Conservation (phyloP, 2,113 vertebrate species). For the Datnioides undecimradiatus region DNA sequence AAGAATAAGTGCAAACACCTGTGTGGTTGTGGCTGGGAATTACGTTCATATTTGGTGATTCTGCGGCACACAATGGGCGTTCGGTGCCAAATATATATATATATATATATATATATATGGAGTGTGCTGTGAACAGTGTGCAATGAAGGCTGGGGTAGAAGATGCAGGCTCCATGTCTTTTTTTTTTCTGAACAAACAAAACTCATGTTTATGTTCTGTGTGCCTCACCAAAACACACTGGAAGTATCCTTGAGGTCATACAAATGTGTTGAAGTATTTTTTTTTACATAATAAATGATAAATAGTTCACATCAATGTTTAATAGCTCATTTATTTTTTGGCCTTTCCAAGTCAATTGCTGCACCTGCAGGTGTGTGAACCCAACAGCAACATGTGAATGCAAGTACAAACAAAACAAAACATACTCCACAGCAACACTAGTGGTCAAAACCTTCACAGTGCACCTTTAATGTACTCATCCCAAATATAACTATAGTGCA, state of each 20-base stretch:
- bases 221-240: neutral
- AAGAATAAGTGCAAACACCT: neutral
- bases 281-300: neutral
- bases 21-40: neutral
- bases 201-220: neutral
- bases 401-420: neutral
- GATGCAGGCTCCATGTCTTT: neutral
- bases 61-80: neutral
- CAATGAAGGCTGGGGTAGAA: too few relatives aligned
- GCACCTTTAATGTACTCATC: too few relatives aligned
- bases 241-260: neutral
- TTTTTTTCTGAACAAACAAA: neutral
- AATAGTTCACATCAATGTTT: neutral
- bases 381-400: too few relatives aligned
- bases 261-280: neutral
- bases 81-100: too few relatives aligned
- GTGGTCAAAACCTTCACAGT: neutral
- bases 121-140: conserved; percentile 5
- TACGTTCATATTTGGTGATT: neutral
- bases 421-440: neutral
- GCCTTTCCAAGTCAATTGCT: too few relatives aligned
- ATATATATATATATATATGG: neutral
- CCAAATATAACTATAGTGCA: neutral
- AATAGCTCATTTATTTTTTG: too few relatives aligned
- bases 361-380: too few relatives aligned